Conservation (phyloP, 23 tunicate genomes). For the Diplosoma virens region DNA sequence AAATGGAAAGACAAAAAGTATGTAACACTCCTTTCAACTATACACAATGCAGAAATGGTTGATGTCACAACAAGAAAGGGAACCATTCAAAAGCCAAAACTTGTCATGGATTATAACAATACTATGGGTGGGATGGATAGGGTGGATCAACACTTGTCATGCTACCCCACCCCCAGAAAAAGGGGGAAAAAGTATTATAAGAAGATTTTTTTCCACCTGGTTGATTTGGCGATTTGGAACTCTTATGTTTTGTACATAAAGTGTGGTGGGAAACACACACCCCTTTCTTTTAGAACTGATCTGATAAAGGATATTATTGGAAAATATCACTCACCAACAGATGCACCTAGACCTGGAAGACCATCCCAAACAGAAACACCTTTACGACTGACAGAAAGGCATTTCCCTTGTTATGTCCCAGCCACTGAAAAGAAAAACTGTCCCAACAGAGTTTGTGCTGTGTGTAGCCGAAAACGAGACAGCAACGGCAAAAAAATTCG, state of each 20-base stretch:
- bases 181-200: slow-evolving; percentile 3
- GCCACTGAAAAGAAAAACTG: slow-evolving; percentile 13
- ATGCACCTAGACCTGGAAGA: slow-evolving; percentile 11
- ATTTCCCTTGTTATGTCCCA: slow-evolving; percentile 11
- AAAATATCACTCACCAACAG: slow-evolving; percentile 21
- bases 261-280: slow-evolving; percentile 13
- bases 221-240: slow-evolving; percentile 26
- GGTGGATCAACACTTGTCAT: slow-evolving; percentile 22
- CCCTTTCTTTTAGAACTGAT: slow-evolving; percentile 3
- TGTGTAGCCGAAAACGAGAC: slow-evolving; percentile 22
- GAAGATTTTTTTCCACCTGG: slow-evolving; percentile 30
- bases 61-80: neutral
- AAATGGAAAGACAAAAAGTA: slow-evolving; percentile 23
- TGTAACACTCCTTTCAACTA: slow-evolving; percentile 19
- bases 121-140: slow-evolving; percentile 24
- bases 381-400: slow-evolving; percentile 22
- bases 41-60: slow-evolving; percentile 15
- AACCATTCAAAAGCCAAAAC: slow-evolving; percentile 11
- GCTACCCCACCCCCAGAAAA: slow-evolving; percentile 8
- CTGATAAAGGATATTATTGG: slow-evolving; percentile 8
- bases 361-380: neutral
- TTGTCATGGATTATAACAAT: neutral
- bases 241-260: slow-evolving; percentile 19
- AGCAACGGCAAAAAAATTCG: slow-evolving; percentile 1
- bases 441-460: slow-evolving; percentile 10